phyloP scores from a whole-genome alignment of 1,140 invertebrate genomes.

The Papilio xuthus region DNA sequence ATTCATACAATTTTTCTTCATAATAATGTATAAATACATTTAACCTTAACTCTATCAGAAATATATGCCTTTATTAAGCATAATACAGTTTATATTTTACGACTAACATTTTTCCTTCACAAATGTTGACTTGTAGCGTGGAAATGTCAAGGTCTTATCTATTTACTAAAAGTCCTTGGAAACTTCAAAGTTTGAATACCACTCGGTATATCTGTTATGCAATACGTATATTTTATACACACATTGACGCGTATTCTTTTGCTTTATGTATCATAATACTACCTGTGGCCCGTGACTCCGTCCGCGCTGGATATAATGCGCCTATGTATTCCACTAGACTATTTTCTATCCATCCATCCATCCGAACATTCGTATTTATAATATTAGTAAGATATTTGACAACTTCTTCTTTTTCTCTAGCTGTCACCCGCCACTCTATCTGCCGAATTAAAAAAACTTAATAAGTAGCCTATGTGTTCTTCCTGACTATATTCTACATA shows the following conservation, averaged over 20 bases:
- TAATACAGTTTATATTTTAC: not conserved
- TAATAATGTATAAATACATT: not conserved
- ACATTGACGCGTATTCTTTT: not conserved
- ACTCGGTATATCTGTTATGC: not conserved
- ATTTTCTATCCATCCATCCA: too few relatives aligned
- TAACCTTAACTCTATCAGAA: not conserved
- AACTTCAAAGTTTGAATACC: not conserved
- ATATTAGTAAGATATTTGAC: too few relatives aligned
- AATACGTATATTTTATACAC: not conserved
- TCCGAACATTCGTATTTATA: too few relatives aligned
- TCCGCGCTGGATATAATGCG: too few relatives aligned
- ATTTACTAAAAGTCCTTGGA: conserved; percentile 4
- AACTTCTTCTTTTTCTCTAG: not conserved
- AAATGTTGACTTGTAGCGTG: not conserved
- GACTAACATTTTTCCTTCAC: not conserved
- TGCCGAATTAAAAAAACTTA: too few relatives aligned
- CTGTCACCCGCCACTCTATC: too few relatives aligned
- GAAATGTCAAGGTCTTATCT: conserved; percentile 16
- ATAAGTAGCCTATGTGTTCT: too few relatives aligned
- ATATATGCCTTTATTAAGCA: not conserved
- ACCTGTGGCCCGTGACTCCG: too few relatives aligned
- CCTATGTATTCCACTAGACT: too few relatives aligned
- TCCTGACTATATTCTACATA: too few relatives aligned
- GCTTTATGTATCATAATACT: not conserved
- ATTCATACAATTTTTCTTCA: not conserved